phyloP scores from a whole-genome alignment of 2,797 vertebrate genomes.

The Poliocrania exsul region DNA sequence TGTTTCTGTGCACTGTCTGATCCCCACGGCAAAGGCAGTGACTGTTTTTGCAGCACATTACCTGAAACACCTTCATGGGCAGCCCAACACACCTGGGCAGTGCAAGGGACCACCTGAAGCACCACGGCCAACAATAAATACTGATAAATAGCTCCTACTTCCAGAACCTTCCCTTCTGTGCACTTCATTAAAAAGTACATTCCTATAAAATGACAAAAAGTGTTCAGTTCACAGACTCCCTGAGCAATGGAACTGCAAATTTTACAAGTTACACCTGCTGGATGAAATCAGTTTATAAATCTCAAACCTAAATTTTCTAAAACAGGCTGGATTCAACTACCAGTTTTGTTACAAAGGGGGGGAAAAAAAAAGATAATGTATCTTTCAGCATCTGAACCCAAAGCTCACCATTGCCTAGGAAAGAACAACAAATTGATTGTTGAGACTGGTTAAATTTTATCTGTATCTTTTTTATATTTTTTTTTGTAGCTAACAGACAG shows the following conservation, averaged over 20 bases:
- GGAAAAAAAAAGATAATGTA: rapidly evolving
- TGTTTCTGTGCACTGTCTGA: neutral
- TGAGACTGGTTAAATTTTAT: neutral
- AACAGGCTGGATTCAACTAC: neutral
- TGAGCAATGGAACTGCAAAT: neutral
- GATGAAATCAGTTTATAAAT: neutral
- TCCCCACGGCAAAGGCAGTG: neutral
- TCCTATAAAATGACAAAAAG: neutral
- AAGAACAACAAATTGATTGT: neutral
- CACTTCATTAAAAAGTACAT: neutral
- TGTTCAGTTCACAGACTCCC: neutral
- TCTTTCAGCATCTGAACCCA: neutral
- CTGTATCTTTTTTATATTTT: neutral
- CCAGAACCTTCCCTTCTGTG: neutral
- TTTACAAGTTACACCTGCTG: neutral
- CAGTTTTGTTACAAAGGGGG: neutral
- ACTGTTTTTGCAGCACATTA: neutral
- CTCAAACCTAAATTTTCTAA: neutral
- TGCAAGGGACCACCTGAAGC: neutral
- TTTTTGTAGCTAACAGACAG: neutral
- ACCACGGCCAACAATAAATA: neutral
- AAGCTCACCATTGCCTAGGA: neutral
- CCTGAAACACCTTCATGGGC: neutral
- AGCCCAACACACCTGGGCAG: neutral
- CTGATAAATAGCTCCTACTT: neutral